Percentiles rank a stretch among this genome's conserved stretches.
phyloP scores from a whole-genome alignment of 2,888 invertebrate genomes.

The Tetragnatha montana region DNA sequence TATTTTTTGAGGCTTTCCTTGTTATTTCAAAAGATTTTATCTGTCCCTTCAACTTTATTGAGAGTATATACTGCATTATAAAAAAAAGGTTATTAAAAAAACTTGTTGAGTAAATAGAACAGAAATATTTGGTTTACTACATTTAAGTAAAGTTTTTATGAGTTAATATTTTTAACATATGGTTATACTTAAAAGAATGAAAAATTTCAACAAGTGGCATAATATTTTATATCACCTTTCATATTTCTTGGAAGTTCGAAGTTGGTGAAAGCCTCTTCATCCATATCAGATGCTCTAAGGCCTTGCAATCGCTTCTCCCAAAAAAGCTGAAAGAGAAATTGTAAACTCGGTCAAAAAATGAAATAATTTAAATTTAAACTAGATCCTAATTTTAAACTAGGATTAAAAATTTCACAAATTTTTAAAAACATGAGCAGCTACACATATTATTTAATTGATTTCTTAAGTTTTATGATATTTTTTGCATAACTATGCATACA shows the following conservation, averaged over 20 bases:
- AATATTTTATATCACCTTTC: conserved; percentile 74
- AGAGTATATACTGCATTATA: too few species aligned
- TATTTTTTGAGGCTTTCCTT: too few species aligned
- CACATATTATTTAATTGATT: background rate
- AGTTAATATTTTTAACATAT: background rate
- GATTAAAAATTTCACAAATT: too few species aligned
- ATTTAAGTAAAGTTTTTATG: background rate
- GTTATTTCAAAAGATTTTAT: too few species aligned
- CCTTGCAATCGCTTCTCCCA: conserved; percentile 83
- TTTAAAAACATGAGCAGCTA: background rate
- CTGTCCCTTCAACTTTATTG: too few species aligned
- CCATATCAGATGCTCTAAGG: conserved; percentile 90
- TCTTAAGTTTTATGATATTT: background rate
- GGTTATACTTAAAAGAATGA: background rate
- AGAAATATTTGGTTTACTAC: background rate
- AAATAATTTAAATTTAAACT: background rate
- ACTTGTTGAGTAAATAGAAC: background rate
- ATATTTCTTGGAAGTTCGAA: conserved; percentile 85
- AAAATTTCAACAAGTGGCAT: background rate
- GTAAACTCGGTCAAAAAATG: background rate
- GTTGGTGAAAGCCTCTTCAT: conserved; percentile 87
- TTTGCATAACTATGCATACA: background rate
- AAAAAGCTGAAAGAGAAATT: conserved; percentile 77
- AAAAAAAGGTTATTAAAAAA: too few species aligned
- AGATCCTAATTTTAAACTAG: background rate